Percentiles rank a stretch among this genome's conserved stretches.
phyloP scores from a whole-genome alignment of 2,888 invertebrate genomes.

The Diabrotica balteata region DNA sequence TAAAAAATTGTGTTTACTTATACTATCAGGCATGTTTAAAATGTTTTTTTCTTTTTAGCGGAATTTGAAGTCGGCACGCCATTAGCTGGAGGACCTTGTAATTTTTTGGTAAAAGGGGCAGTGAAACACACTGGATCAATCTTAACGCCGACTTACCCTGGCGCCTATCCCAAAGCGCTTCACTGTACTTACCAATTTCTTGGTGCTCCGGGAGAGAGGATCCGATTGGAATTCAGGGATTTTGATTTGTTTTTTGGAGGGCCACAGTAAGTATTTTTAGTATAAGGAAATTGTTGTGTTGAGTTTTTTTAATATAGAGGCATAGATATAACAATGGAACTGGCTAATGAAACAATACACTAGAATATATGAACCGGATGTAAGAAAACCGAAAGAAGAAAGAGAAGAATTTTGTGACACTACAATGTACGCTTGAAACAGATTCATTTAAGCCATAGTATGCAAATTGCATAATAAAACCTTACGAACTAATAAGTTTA shows the following conservation, averaged over 20 bases:
- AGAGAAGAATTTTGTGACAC: no score
- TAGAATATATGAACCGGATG: no score
- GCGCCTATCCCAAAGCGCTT: slow-evolving; percentile 97
- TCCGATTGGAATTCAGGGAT: slow-evolving; percentile 95
- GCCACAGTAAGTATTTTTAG: slow-evolving; percentile 80
- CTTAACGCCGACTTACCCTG: slow-evolving; percentile 97
- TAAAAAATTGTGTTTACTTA: no score
- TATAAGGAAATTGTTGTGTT: not conserved
- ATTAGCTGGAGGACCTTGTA: slow-evolving; percentile 81
- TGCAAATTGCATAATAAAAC: no score
- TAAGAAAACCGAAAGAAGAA: no score
- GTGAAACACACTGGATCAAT: slow-evolving; percentile 81
- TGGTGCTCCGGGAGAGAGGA: slow-evolving; percentile 88
- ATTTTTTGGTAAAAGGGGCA: slow-evolving; percentile 82
- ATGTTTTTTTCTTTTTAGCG: slow-evolving; percentile 65
- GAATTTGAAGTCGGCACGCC: slow-evolving; percentile 93
- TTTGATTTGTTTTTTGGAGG: slow-evolving; percentile 99
- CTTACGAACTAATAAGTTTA: no score
- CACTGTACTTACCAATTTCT: slow-evolving; percentile 92
- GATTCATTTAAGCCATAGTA: no score
- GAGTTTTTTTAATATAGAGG: no score
- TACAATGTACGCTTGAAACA: no score
- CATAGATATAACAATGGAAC: no score
- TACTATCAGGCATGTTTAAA: not conserved
- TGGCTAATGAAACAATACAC: no score